Evolutionary conservation across 2,797 vertebrate genomes (phyloP).

Genomic region (Serranus cabrilla): DNA sequence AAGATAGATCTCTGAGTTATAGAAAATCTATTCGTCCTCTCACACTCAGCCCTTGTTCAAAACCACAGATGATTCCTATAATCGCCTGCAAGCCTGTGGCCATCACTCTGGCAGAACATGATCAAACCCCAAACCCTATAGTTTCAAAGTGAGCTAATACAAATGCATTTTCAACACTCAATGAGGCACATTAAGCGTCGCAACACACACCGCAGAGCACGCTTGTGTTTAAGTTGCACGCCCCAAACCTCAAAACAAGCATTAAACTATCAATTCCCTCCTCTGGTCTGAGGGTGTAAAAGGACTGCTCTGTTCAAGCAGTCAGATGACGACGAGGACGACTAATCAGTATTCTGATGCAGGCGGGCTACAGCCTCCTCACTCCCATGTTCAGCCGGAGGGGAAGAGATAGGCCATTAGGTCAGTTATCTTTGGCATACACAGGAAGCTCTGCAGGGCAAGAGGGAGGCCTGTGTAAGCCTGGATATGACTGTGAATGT

Average conservation of each 20-base stretch:
- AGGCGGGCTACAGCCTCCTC: conserved; percentile 59
- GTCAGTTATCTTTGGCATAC: conserved; percentile 82
- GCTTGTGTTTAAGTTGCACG: conserved; percentile 5
- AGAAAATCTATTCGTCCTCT: background rate
- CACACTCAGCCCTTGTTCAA: background rate
- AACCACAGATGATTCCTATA: conserved; percentile 13
- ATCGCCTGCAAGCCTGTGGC: background rate
- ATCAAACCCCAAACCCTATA: conserved; percentile 29
- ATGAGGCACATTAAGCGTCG: background rate
- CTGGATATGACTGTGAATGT: conserved; percentile 49
- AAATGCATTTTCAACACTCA: conserved; percentile 7
- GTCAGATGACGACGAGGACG: conserved; percentile 46
- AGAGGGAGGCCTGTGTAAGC: conserved; percentile 60
- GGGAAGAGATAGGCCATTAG: conserved; percentile 77
- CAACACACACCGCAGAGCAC: background rate
- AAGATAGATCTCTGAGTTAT: background rate
- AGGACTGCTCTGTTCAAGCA: conserved; percentile 63
- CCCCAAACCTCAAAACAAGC: conserved; percentile 14
- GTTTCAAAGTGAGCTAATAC: conserved; percentile 27
- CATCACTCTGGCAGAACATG: background rate
- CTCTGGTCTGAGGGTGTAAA: conserved; percentile 45
- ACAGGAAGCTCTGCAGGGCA: conserved; percentile 77
- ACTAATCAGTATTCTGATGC: conserved; percentile 79
- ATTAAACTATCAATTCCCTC: conserved; percentile 33
- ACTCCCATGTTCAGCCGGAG: conserved; percentile 60